Conservation (phyloP, 2,113 vertebrate genomes). For the Pygoscelis antarcticus region DNA sequence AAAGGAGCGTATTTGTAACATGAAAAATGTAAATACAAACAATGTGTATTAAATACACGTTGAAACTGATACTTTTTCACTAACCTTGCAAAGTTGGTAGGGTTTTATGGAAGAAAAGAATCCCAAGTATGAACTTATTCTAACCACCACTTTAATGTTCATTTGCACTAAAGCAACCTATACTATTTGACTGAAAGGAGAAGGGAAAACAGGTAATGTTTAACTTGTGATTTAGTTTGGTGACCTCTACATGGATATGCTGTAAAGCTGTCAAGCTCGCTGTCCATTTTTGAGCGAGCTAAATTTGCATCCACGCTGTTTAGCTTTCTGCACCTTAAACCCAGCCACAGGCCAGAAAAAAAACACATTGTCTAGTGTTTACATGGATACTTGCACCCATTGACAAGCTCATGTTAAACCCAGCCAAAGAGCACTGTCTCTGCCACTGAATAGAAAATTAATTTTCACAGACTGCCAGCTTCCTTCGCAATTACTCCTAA, state of each 20-base stretch:
- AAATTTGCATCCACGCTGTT: neutral
- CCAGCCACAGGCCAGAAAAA: neutral
- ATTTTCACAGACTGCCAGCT: neutral
- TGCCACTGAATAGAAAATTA: neutral
- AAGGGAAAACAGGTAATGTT: neutral
- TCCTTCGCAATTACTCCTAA: neutral
- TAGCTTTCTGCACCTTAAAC: neutral
- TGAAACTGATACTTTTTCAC: neutral
- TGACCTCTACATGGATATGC: neutral
- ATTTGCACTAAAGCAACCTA: neutral
- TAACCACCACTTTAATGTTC: neutral
- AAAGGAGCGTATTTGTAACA: constrained; percentile 4
- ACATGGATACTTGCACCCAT: neutral
- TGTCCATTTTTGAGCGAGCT: neutral
- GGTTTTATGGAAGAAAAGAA: neutral
- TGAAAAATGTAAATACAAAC: neutral
- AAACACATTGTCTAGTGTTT: neutral
- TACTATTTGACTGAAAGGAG: neutral
- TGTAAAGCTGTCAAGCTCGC: neutral
- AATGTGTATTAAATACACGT: neutral
- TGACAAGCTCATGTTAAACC: neutral
- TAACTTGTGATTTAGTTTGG: neutral
- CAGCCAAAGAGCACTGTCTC: neutral
- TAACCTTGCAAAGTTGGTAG: neutral
- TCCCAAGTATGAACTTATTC: neutral